These are phyloP conservation scores for Thyatira batis DNA, from an alignment of 2,888 invertebrate species.

Conservation along the genomic window DNA sequence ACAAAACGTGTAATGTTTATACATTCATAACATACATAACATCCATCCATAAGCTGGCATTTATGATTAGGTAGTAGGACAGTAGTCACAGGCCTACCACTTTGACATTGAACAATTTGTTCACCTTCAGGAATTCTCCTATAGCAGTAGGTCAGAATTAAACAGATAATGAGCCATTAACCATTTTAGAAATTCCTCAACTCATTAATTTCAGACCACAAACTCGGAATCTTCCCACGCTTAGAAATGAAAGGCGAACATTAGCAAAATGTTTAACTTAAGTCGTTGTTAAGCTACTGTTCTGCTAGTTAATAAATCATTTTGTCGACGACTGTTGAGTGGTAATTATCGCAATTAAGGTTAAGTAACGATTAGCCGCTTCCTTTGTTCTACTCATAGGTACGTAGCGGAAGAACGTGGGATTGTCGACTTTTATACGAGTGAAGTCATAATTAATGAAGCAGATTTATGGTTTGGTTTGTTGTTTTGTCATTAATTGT, in stretches of 20 bases:
- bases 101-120: background rate
- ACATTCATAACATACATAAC: no score
- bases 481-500: background rate
- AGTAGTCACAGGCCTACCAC: no score
- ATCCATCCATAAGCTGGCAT: no score
- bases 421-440: slow-evolving; percentile 26
- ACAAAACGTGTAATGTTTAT: no score
- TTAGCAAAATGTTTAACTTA: slow-evolving; percentile 54
- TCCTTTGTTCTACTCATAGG: slow-evolving; percentile 63
- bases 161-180: slow-evolving; percentile 7
- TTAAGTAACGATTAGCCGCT: slow-evolving; percentile 70
- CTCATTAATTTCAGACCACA: slow-evolving; percentile 43
- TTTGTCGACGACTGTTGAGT: slow-evolving; percentile 54
- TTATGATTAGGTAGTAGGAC: no score
- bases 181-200: slow-evolving; percentile 37
- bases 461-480: background rate
- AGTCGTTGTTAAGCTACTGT: slow-evolving; percentile 37
- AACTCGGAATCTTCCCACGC: slow-evolving; percentile 57
- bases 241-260: slow-evolving; percentile 42
- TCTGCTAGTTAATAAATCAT: slow-evolving; percentile 66
- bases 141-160: background rate
- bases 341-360: slow-evolving; percentile 79
- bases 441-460: background rate
- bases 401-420: slow-evolving; percentile 58
- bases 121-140: background rate